These are phyloP conservation scores for Microplitis mediator DNA, from an alignment of 1,140 invertebrate genomes.

Conservation along the genomic window DNA sequence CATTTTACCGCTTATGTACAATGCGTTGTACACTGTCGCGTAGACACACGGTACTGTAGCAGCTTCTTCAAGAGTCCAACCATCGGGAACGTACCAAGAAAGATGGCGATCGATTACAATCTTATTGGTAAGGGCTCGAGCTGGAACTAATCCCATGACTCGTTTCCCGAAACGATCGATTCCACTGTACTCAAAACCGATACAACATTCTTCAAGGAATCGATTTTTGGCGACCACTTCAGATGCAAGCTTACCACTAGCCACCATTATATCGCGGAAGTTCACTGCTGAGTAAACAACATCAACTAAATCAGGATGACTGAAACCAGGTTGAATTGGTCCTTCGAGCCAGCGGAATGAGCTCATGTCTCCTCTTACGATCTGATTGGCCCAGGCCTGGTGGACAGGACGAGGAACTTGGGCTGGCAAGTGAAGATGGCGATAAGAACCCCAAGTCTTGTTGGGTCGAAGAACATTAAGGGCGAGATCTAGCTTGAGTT, in stretches of 20 bases:
- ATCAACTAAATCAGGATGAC: constrained; percentile 57
- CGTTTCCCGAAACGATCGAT: constrained; percentile 61
- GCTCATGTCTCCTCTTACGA: constrained; percentile 82
- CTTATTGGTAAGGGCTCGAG: constrained; percentile 67
- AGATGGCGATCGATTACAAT: constrained; percentile 67
- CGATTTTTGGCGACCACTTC: constrained; percentile 67
- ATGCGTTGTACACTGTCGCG: constrained; percentile 81
- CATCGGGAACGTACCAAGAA: constrained; percentile 79
- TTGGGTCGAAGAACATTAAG: constrained; percentile 73
- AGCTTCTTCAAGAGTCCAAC: constrained; percentile 86
- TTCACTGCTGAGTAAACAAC: constrained; percentile 74
- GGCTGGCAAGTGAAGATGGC: constrained; percentile 68
- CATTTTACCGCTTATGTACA: constrained; percentile 66
- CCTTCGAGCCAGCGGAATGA: constrained; percentile 84
- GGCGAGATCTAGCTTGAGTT: constrained; percentile 75
- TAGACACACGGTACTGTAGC: constrained; percentile 88
- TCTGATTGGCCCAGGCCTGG: constrained; percentile 80
- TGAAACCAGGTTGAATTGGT: constrained; percentile 47
- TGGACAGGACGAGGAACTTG: constrained; percentile 55
- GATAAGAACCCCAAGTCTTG: constrained; percentile 80
- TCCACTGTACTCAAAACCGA: constrained; percentile 80
- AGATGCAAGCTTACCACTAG: constrained; percentile 72
- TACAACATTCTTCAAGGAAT: constrained; percentile 68
- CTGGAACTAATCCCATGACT: constrained; percentile 73
- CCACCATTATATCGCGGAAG: constrained; percentile 80